Evolutionary conservation across 2,888 invertebrate genomes (phyloP), one percentile per base, ranked within the genome.

Genomic region (Graphium colonna): DNA sequence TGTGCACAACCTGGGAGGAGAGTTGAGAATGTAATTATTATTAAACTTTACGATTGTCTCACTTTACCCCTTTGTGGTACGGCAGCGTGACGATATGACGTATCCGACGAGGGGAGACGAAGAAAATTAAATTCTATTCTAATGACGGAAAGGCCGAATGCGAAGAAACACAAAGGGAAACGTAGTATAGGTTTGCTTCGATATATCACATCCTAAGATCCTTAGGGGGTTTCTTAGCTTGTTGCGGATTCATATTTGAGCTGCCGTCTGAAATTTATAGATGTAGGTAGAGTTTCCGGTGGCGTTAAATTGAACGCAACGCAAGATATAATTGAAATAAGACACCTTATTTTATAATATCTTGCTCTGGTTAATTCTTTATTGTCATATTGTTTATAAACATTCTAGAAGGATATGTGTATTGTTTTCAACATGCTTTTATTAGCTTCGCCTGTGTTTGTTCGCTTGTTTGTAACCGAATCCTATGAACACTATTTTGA

Each of bases 41-140:
- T 89, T 89, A 88, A 89, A 89, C 82, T 89, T 88, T 88, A 88
- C 89, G 88, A 89, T 89, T 89, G 89, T 89, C 87, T 89, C 88
- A 87, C 84, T 86, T 87, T 85, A 88, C 88, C 89, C 89, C 84
- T 83, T 85, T 79, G 69, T 77, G 72, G 68, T 61, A 61, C 63
- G 57, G 55, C 48, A 55, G 47, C 51, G 52, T 59, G 52, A 46
- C 60, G 58, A 63, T 73, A 75, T 59, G 73, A 57, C 68, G 57
- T 68, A 77, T 63, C 62, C 56, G 59, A 58, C 64, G 46, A 40
- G 16, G 46, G 49, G 28, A 52, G 38, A 55, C 69, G 65, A 58
- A 55, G 60, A 41, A 73, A 66, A 63, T 60, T 66, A 48, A 57
- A 68, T 63, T 59, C 55, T 67, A 55, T 53, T 44, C 3, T 68